Evolutionary conservation across 1,140 invertebrate genomes (phyloP).

Genomic region (Drosophila funebris): DNA sequence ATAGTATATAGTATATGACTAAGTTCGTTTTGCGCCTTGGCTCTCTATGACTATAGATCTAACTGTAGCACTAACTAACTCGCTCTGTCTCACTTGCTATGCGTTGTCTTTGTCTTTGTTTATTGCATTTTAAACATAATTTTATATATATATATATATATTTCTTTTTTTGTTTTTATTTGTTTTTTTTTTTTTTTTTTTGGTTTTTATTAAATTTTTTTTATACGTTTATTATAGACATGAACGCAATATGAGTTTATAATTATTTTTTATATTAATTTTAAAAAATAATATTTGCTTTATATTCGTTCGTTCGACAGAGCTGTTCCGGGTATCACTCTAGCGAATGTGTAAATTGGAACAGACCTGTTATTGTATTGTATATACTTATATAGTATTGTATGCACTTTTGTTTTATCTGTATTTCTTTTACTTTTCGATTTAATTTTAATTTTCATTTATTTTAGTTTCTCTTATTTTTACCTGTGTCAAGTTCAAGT

Average conservation of each 20-base stretch:
- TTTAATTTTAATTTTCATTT: conserved; percentile 8
- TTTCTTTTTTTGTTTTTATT: not conserved
- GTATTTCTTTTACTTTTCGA: not conserved
- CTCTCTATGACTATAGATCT: conserved; percentile 38
- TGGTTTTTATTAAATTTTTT: too few species aligned
- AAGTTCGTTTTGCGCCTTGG: conserved; percentile 58
- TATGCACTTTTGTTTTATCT: conserved; percentile 9
- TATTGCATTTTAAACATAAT: conserved; percentile 15
- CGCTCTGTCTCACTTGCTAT: conserved; percentile 40
- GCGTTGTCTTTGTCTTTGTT: conserved; percentile 52
- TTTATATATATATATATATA: conserved; percentile 16
- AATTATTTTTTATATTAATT: not conserved
- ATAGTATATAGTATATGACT: conserved; percentile 25
- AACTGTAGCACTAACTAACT: conserved; percentile 56
- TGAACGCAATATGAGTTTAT: conserved; percentile 56
- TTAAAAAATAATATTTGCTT: conserved; percentile 57
- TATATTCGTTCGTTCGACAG: conserved; percentile 7
- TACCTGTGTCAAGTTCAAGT: conserved; percentile 42
- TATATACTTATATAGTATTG: conserved; percentile 29
- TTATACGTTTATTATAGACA: conserved; percentile 6
- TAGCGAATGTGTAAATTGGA: not conserved
- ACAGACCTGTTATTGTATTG: conserved; percentile 12
- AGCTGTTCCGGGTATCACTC: not conserved
- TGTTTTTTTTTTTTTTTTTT: too few species aligned
- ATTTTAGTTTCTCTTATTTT: conserved; percentile 13